A percentile compares a stretch with the other conserved stretches of the same genome.
Evolutionary conservation across 2,113 vertebrate species (phyloP).

Genomic region (Trogon melanurus): DNA sequence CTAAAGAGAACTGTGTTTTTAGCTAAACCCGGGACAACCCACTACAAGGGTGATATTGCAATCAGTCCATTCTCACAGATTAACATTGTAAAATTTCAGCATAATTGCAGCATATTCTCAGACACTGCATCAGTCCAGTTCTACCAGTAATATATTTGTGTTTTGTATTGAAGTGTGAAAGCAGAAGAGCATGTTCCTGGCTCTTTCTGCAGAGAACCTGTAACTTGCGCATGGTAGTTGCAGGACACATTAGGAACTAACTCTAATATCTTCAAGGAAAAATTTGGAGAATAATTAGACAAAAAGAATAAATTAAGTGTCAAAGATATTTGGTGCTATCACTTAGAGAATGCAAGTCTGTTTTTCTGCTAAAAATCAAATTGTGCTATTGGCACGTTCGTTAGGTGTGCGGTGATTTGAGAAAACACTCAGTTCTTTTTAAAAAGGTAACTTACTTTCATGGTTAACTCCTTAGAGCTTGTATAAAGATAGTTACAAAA

Average conservation of each 20-base stretch:
- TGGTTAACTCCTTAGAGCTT: not conserved
- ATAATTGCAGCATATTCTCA: not conserved
- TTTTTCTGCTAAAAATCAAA: not conserved
- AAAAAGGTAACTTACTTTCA: not conserved
- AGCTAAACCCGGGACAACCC: no score
- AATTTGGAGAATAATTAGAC: not conserved
- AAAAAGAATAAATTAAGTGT: not conserved
- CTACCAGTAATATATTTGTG: not conserved
- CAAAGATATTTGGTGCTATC: not conserved
- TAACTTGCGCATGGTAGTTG: not conserved
- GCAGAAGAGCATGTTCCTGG: not conserved
- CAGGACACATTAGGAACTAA: not conserved
- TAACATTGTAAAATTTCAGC: not conserved
- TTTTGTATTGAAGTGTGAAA: not conserved
- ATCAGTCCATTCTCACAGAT: not conserved
- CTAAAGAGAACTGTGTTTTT: no score
- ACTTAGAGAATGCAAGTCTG: not conserved
- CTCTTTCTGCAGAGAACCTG: not conserved
- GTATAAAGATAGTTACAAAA: not conserved
- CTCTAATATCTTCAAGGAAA: not conserved
- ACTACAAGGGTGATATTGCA: no score
- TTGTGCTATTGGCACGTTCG: not conserved
- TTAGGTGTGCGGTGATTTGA: not conserved
- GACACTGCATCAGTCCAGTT: fast-evolving
- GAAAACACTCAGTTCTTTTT: fast-evolving